These are phyloP conservation scores for Gonocerus acuteangulatus DNA, from an alignment of 2,888 invertebrate genomes.

Conservation along the genomic window DNA sequence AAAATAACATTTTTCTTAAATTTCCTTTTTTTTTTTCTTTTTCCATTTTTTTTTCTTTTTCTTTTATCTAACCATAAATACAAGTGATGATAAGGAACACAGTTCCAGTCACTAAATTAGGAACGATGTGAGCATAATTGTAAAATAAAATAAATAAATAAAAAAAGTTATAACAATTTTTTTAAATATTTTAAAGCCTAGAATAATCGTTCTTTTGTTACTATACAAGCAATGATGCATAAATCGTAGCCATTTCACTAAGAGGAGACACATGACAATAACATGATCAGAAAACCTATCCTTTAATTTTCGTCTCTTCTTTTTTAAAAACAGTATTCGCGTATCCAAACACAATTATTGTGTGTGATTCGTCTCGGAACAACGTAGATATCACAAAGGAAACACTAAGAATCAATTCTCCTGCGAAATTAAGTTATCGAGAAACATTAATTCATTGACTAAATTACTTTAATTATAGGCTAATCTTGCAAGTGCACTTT, in stretches of 20 bases:
- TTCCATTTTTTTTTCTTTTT: conserved; percentile 5
- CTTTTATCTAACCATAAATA: conserved; percentile 19
- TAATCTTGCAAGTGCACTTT: too few relatives aligned
- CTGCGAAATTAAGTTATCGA: too few relatives aligned
- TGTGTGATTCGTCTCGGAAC: too few relatives aligned
- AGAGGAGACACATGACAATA: conserved; percentile 13
- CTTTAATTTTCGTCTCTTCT: too few relatives aligned
- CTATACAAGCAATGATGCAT: background rate
- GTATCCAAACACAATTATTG: too few relatives aligned
- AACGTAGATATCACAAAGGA: too few relatives aligned
- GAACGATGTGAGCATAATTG: conserved; percentile 30
- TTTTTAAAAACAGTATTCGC: too few relatives aligned
- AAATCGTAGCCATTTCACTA: background rate
- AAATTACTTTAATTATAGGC: too few relatives aligned
- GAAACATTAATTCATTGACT: too few relatives aligned
- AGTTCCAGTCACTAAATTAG: conserved; percentile 27
- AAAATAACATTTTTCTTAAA: conserved; percentile 10
- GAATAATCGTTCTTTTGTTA: too few relatives aligned
- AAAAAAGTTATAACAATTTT: background rate
- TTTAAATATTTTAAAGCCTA: too few relatives aligned
- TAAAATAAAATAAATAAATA: conserved; percentile 4
- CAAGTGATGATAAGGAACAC: conserved; percentile 32
- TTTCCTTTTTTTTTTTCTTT: background rate
- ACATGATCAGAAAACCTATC: conserved; percentile 25
- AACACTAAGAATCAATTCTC: too few relatives aligned